Percentiles rank a stretch among this genome's conserved stretches.
Evolutionary conservation across 2,888 invertebrate species (phyloP).

Genomic region (Sinohyriopsis cumingii): DNA sequence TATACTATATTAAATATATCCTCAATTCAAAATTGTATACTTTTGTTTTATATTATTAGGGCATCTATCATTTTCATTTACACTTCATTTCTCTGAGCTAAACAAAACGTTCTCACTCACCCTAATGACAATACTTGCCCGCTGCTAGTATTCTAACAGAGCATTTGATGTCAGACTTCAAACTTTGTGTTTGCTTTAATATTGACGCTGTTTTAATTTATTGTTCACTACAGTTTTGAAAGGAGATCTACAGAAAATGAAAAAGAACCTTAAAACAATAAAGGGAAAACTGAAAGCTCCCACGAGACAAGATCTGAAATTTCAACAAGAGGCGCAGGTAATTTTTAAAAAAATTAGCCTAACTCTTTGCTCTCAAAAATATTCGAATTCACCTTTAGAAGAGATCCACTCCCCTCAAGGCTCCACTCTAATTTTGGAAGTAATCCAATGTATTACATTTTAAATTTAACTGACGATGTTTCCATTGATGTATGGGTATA

Average conservation of each 20-base stretch:
- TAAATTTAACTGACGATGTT: too few species aligned
- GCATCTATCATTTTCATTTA: too few species aligned
- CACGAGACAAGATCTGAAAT: slow-evolving; percentile 43
- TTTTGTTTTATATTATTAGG: too few species aligned
- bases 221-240: slow-evolving; percentile 44
- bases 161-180: neutral
- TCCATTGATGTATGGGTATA: too few species aligned
- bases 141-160: neutral
- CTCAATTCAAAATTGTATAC: too few species aligned
- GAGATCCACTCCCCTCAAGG: too few species aligned
- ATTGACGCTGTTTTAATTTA: neutral
- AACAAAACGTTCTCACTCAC: neutral
- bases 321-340: slow-evolving; percentile 53
- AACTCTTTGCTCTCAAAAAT: too few species aligned
- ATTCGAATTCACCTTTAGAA: neutral
- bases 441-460: too few species aligned
- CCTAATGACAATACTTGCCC: too few species aligned
- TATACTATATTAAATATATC: too few species aligned
- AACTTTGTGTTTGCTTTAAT: slow-evolving; percentile 1
- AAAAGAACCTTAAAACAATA: slow-evolving; percentile 45
- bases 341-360: neutral
- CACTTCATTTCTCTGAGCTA: too few species aligned
- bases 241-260: slow-evolving; percentile 50
- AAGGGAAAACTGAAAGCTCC: slow-evolving; percentile 24
- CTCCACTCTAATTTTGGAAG: too few species aligned